Base-by-base conservation (phyloP, 2,113 vertebrate species). In the Salminus brasiliensis region DNA sequence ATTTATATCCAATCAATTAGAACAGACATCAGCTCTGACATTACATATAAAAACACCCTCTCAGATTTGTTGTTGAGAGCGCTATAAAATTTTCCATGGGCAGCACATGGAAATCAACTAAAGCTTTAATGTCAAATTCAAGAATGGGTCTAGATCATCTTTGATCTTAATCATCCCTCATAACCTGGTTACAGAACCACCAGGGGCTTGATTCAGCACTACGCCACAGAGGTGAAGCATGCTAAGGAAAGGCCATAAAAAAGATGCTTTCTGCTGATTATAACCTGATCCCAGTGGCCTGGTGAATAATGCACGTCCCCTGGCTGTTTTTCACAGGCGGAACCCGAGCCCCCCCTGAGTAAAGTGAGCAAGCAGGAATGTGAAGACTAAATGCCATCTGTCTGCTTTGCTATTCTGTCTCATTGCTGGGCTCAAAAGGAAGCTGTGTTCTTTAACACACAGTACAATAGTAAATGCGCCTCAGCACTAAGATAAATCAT, bases 261-360 rank as follows among this genome's bases (percentile, higher is more conserved):
- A 86, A 84, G 74, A 70, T 81, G 81, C 85, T 88, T 87, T 92
- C 86, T 88, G 85, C 85, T 88, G 87, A 92, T 92, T 91, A 88
- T 86, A 92, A 94, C 90, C 88, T 87, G 93, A 94, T 93, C 90
- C 90, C 81, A 69, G 69, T 84, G 76, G 88, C 87, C 83, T 91
- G 83, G 86, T 96, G 89, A 97, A 97, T 97, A 96, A 97, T 96
- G 91, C 90, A 96, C 92, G 75, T 72, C 21, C 67, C 82, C 83
- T 88, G 90, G 88, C 84, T 84, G 87, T 92, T 92, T 92, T 91
- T 94, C 92, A 91, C 15, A 88, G 89, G 80, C 88, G 95, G 93
- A 96, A 96, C 91, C 85, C 87, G 92, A 96, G 91, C 93, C 55
- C 90, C 89, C 88, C 85, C 81, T 79, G 85, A 87, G 93, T 85